These are phyloP conservation scores for Phalangium opilio DNA, from an alignment of 2,888 invertebrate species.

Conservation along the genomic window DNA sequence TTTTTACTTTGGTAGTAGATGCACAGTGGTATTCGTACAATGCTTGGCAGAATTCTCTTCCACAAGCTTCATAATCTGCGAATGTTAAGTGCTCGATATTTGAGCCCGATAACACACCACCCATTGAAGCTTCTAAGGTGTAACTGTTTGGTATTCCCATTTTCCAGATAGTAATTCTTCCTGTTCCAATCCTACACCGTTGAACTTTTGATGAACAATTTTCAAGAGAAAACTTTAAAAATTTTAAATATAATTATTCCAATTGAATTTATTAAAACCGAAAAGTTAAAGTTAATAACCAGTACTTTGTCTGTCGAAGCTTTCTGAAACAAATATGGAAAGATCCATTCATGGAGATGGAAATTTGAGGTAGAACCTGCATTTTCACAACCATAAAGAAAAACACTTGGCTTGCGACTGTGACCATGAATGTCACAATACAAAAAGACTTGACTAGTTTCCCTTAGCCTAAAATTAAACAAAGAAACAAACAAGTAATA, in stretches of 20 bases:
- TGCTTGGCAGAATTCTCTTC: constrained; percentile 81
- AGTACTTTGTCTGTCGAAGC: too few relatives aligned
- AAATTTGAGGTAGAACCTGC: constrained; percentile 58
- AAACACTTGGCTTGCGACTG: constrained; percentile 85
- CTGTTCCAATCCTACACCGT: constrained; percentile 85
- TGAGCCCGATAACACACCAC: constrained; percentile 49
- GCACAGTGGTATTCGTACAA: constrained; percentile 52
- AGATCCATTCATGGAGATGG: constrained; percentile 75
- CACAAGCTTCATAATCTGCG: constrained; percentile 64
- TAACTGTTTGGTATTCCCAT: constrained; percentile 87
- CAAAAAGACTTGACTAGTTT: constrained; percentile 76
- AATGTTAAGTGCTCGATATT: constrained; percentile 71
- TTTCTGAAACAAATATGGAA: constrained; percentile 55
- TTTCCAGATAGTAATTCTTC: constrained; percentile 86
- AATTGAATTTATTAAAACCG: too few relatives aligned
- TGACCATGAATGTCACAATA: constrained; percentile 90
- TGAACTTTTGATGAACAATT: constrained; percentile 87
- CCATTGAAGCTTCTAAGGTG: constrained; percentile 88
- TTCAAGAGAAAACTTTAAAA: constrained; percentile 40
- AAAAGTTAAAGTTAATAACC: too few relatives aligned
- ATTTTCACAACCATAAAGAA: constrained; percentile 90
- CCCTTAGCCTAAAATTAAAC: constrained; percentile 44
- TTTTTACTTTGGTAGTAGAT: too few relatives aligned
- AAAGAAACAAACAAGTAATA: neutral
- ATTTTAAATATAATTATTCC: too few relatives aligned